phyloP scores from a whole-genome alignment of 2,797 vertebrate genomes.

The Lagorchestes hirsutus region DNA sequence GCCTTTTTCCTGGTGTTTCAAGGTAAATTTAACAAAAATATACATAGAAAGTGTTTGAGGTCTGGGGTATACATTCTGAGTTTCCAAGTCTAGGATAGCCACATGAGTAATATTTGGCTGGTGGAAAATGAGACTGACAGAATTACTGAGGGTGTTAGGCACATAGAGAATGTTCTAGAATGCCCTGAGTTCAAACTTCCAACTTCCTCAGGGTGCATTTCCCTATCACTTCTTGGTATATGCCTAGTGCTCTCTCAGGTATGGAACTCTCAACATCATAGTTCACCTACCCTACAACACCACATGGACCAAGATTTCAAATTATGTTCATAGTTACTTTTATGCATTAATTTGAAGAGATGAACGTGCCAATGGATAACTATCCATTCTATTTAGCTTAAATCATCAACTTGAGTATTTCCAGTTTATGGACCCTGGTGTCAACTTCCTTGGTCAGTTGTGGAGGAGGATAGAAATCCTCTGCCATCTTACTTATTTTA shows the following conservation, averaged over 20 bases:
- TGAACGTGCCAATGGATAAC: background rate
- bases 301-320: background rate
- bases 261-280: background rate
- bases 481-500: background rate
- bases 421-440: background rate
- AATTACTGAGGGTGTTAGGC: background rate
- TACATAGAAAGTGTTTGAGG: background rate
- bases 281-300: background rate
- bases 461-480: background rate
- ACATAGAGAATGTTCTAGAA: background rate
- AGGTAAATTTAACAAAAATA: background rate
- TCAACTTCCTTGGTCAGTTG: background rate
- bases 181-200: background rate
- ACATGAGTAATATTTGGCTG: background rate
- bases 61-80: background rate
- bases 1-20: background rate
- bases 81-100: background rate
- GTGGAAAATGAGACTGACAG: background rate
- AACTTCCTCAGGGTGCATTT: background rate
- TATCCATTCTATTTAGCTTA: background rate
- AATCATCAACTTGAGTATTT: background rate
- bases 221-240: background rate
- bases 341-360: background rate
- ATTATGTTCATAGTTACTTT: background rate
- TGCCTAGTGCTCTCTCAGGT: background rate